Conservation (phyloP, 2,888 invertebrate species). For the Oegoconia quadripuncta region DNA sequence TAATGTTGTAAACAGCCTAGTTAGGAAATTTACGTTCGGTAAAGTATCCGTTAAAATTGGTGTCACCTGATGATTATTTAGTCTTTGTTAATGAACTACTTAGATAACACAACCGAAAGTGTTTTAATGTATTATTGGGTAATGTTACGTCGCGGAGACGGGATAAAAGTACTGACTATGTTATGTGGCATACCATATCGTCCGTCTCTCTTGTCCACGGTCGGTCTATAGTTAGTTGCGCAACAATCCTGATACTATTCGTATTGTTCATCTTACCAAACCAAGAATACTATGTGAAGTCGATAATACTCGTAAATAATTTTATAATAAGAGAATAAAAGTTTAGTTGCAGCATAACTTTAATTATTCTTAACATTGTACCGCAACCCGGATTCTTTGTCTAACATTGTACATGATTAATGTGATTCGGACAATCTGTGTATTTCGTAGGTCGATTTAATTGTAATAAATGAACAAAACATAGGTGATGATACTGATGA, state of each 20-base stretch:
- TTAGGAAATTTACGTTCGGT: slow-evolving; percentile 7
- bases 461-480: too few species aligned
- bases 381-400: too few species aligned
- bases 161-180: slow-evolving; percentile 45
- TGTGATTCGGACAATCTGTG: too few species aligned
- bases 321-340: too few species aligned
- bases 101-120: slow-evolving; percentile 64
- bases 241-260: slow-evolving; percentile 4
- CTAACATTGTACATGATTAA: too few species aligned
- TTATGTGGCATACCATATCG: slow-evolving; percentile 35
- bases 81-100: slow-evolving; percentile 47
- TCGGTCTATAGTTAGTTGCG: not conserved
- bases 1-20: slow-evolving; percentile 13
- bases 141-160: slow-evolving; percentile 32
- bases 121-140: slow-evolving; percentile 53
- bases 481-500: too few species aligned
- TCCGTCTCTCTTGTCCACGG: slow-evolving; percentile 36
- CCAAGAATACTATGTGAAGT: too few species aligned
- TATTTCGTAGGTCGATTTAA: too few species aligned
- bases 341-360: too few species aligned
- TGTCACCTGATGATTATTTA: slow-evolving; percentile 44
- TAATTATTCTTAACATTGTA: too few species aligned
- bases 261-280: slow-evolving; percentile 6
- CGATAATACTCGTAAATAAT: too few species aligned
- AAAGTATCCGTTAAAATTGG: slow-evolving; percentile 33